These are phyloP conservation scores for Odocoileus hemionus DNA, from an alignment of 2,113 vertebrate species.

Conservation along the genomic window DNA sequence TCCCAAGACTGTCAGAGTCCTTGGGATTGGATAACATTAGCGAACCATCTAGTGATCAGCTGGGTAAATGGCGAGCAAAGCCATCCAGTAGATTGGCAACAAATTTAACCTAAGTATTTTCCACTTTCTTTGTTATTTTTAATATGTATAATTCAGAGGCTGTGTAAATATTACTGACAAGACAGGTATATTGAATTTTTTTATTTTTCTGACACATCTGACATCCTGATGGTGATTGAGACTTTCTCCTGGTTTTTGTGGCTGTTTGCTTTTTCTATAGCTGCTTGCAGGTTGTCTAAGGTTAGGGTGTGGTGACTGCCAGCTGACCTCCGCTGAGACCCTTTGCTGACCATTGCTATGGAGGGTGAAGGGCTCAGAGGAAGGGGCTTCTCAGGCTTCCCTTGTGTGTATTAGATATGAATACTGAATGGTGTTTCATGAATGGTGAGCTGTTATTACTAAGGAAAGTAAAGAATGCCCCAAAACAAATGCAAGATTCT, in stretches of 20 bases:
- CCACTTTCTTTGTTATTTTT: not conserved
- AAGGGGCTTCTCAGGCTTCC: not conserved
- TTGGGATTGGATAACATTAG: not conserved
- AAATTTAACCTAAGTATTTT: not conserved
- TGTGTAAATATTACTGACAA: not conserved
- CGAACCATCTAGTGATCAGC: not conserved
- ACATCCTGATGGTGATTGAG: not conserved
- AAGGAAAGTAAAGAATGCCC: not conserved
- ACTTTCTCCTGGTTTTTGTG: not conserved
- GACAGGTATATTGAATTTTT: not conserved
- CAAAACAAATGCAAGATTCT: not conserved
- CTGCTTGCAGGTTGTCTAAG: accelerated
- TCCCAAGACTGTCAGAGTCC: not conserved
- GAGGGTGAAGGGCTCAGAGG: not conserved
- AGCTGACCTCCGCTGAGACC: not conserved
- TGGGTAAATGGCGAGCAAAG: not conserved
- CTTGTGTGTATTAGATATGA: not conserved
- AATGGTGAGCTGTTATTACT: not conserved
- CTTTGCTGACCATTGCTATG: not conserved
- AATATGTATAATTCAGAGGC: not conserved
- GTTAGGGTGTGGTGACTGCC: not conserved
- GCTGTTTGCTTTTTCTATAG: not conserved
- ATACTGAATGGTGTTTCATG: not conserved
- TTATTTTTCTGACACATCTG: not conserved
- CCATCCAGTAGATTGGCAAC: not conserved